phyloP scores from a whole-genome alignment of 2,888 invertebrate species.

The Volucella inanis region DNA sequence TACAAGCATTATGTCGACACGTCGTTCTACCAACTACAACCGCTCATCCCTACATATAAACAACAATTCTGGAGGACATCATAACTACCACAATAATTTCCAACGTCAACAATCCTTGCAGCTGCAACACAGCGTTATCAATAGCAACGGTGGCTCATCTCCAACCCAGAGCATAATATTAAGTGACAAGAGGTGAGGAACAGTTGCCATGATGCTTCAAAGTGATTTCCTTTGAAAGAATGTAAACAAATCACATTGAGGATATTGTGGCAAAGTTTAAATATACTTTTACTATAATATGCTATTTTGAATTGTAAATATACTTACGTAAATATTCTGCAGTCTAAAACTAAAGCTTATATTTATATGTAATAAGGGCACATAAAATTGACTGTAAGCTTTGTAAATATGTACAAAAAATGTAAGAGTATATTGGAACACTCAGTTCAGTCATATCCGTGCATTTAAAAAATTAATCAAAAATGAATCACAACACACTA shows the following conservation, averaged over 20 bases:
- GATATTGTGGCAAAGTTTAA: constrained; percentile 51
- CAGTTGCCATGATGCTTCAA: constrained; percentile 70
- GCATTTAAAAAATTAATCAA: too few relatives aligned
- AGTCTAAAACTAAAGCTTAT: neutral
- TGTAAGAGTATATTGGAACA: neutral
- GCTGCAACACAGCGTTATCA: constrained; percentile 77
- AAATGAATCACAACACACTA: too few relatives aligned
- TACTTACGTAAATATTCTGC: neutral
- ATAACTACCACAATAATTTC: constrained; percentile 70
- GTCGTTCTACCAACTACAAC: constrained; percentile 79
- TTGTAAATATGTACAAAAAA: constrained; percentile 26
- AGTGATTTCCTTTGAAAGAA: constrained; percentile 47
- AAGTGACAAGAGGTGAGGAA: constrained; percentile 82
- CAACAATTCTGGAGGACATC: constrained; percentile 76
- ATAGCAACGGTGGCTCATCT: constrained; percentile 75
- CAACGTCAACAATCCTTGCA: constrained; percentile 77
- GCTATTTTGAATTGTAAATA: neutral
- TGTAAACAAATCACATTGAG: constrained; percentile 30
- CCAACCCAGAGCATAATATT: constrained; percentile 79
- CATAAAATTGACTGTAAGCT: constrained; percentile 5
- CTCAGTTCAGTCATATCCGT: neutral
- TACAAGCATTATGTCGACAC: constrained; percentile 82
- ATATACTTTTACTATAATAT: neutral
- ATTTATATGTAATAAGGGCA: neutral
- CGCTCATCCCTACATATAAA: constrained; percentile 80